phyloP scores from a whole-genome alignment of 2,888 invertebrate species.

The Pardosa pseudoannulata region DNA sequence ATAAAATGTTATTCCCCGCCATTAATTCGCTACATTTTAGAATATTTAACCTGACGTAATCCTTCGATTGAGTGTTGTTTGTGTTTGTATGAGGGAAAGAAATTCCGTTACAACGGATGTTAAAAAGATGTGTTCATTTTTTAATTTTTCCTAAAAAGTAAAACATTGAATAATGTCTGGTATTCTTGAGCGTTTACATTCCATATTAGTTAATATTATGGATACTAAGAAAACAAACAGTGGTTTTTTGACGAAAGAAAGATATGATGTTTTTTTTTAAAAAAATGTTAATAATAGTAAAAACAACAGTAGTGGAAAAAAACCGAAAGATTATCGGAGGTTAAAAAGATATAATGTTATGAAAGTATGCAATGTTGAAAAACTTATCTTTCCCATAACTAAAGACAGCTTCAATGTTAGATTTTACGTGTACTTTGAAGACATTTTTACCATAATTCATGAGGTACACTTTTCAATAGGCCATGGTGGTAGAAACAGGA shows the following conservation, averaged over 20 bases:
- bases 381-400: constrained; percentile 26
- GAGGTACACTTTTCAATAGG: constrained; percentile 30
- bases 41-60: too few species aligned
- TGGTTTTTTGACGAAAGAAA: constrained; percentile 27
- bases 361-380: constrained; percentile 24
- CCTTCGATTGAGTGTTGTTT: too few species aligned
- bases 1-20: too few species aligned
- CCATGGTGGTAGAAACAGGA: constrained; percentile 35
- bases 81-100: too few species aligned
- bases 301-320: constrained; percentile 8
- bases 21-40: too few species aligned
- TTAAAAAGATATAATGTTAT: constrained; percentile 17
- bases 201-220: background rate
- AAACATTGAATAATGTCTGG: background rate
- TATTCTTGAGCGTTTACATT: background rate
- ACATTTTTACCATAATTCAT: constrained; percentile 35
- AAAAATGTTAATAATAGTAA: constrained; percentile 30
- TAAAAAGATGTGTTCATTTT: too few species aligned
- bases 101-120: too few species aligned
- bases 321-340: constrained; percentile 24
- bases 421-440: constrained; percentile 32
- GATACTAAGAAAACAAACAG: constrained; percentile 13
- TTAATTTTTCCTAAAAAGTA: too few species aligned
- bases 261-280: background rate
- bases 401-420: constrained; percentile 31